Evolutionary conservation across 2,888 invertebrate species (phyloP), one percentile per base, ranked within the genome.

Genomic region (Zonitis immaculata): DNA sequence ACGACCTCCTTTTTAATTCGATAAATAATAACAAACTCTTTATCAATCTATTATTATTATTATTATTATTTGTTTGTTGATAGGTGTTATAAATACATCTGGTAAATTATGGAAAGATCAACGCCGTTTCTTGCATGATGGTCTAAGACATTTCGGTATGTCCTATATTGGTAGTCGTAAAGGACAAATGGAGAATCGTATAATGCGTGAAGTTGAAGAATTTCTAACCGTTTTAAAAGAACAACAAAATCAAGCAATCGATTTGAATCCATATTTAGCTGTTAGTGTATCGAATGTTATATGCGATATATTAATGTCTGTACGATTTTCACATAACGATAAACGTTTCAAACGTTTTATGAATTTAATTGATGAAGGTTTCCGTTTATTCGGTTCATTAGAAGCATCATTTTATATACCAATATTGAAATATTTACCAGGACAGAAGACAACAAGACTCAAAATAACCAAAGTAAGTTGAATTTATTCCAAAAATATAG

Each of bases 51-150:
- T 1, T 6, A 47, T 3, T 7, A 32, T 6, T 32, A 14, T 6
- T 11, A 39, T 6, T 18, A 14, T 25, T 1, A 18, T 25, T 22
- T 1, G 44, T 51, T 22, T 51, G 25, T 32, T 71, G 76, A 46
- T 80, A 94, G 95, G 95, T 65, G 87, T 95, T 65, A 85, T 94
- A 70, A 94, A 95, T 76, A 88, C 90, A 66, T 89, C 89, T 63
- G 94, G 94, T 57, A 85, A 86, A 62, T 78, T 94, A 66, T 95
- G 95, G 95, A 92, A 91, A 75, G 91, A 88, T 67, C 93, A 95
- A 73, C 82, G 94, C 54, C 83, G 87, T 60, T 95, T 94, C 77
- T 79, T 94, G 47, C 92, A 93, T 72, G 89, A 90, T 64, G 88
- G 90, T 64, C 80, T 94, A 1, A 82, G 92, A 16, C 85, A 86